phyloP scores from a whole-genome alignment of 2,113 vertebrate species.

The Galemys pyrenaicus region DNA sequence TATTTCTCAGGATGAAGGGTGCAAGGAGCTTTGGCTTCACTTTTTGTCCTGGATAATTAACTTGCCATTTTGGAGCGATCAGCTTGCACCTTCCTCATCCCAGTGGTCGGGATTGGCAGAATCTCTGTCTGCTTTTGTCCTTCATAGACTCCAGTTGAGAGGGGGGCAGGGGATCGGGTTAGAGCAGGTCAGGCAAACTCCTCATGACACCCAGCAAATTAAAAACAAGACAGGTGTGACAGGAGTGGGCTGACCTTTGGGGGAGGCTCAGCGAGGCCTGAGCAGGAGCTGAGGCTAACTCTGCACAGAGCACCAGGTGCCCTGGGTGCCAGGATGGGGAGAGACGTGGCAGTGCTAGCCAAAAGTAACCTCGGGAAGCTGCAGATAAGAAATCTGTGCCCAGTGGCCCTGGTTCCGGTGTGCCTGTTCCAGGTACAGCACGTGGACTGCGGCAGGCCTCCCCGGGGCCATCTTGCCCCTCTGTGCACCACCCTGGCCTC shows the following conservation, averaged over 20 bases:
- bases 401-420: background rate
- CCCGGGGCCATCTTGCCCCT: background rate
- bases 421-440: background rate
- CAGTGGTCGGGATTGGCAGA: background rate
- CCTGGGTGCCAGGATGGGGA: background rate
- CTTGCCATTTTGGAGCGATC: background rate
- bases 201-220: background rate
- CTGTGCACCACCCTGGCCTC: background rate
- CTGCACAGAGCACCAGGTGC: background rate
- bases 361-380: background rate
- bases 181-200: background rate
- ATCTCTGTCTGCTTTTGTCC: background rate
- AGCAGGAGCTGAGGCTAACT: background rate
- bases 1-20: background rate
- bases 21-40: no score
- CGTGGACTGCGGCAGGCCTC: background rate
- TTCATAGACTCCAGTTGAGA: background rate
- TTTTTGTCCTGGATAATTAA: background rate
- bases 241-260: background rate
- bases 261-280: background rate
- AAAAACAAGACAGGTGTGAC: background rate
- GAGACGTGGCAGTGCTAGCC: background rate
- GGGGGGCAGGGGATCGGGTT: no score
- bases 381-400: conserved; percentile 16
- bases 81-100: background rate